A percentile compares a stretch with the other conserved stretches of the same genome.
These are phyloP conservation scores for Drosophila azteca DNA, from an alignment of 1,140 invertebrate genomes.

Conservation along the genomic window DNA sequence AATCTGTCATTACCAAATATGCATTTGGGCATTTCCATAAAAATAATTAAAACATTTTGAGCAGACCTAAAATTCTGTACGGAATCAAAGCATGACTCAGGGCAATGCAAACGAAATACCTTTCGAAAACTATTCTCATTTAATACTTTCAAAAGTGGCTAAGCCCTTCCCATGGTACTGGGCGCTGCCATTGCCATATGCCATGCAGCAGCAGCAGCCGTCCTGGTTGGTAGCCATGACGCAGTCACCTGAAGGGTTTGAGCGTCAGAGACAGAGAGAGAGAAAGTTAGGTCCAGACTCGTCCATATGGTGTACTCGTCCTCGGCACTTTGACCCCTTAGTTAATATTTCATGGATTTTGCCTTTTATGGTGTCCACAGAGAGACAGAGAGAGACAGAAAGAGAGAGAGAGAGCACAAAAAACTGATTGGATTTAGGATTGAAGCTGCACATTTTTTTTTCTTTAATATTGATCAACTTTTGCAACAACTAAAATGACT, in stretches of 20 bases:
- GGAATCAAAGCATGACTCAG: neutral
- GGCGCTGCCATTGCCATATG: slow-evolving; percentile 33
- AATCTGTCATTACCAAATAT: too few relatives aligned
- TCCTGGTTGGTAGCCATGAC: slow-evolving; percentile 16
- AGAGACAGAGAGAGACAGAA: neutral
- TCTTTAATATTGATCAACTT: slow-evolving; percentile 3
- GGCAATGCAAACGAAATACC: slow-evolving; percentile 10
- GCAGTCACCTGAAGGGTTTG: slow-evolving; percentile 29
- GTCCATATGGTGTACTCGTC: slow-evolving; percentile 38
- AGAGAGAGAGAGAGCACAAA: neutral
- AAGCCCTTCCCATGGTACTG: slow-evolving; percentile 29
- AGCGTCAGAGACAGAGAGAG: neutral
- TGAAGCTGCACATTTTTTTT: neutral
- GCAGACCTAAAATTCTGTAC: neutral
- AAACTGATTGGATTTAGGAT: slow-evolving; percentile 34
- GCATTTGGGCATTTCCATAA: too few relatives aligned
- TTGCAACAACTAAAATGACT: neutral
- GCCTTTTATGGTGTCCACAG: slow-evolving; percentile 15
- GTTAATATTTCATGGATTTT: slow-evolving; percentile 45
- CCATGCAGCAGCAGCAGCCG: slow-evolving; percentile 19
- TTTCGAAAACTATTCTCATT: slow-evolving; percentile 21
- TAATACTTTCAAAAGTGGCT: slow-evolving; percentile 18
- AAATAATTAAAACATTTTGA: slow-evolving; percentile 32
- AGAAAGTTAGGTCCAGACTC: slow-evolving; percentile 25
- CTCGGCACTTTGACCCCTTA: slow-evolving; percentile 40